Percentiles rank a stretch among this genome's conserved stretches.
phyloP scores from a whole-genome alignment of 2,888 invertebrate genomes.

The Timema cristinae region DNA sequence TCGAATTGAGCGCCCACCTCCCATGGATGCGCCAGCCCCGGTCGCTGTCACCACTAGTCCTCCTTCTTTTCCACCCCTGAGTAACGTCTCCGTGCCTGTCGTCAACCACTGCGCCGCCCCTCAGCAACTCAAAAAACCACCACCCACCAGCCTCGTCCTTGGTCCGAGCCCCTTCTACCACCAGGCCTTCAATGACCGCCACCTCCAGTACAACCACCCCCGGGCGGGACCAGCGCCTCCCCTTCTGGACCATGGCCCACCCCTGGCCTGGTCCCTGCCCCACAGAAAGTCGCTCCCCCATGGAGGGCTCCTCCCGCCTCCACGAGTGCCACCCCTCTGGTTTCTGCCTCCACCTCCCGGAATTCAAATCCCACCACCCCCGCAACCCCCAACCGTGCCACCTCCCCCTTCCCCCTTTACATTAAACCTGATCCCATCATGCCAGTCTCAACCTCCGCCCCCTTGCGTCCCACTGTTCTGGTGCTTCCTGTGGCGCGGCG shows the following conservation, averaged over 20 bases:
- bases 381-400: slow-evolving; percentile 19
- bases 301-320: slow-evolving; percentile 15
- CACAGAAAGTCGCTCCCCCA: slow-evolving; percentile 13
- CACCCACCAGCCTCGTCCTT: slow-evolving; percentile 31
- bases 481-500: slow-evolving; percentile 29
- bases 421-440: slow-evolving; percentile 37
- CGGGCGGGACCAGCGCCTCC: slow-evolving; percentile 13
- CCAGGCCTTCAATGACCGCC: slow-evolving; percentile 33
- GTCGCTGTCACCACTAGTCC: slow-evolving; percentile 16
- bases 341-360: slow-evolving; percentile 5
- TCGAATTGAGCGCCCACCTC: not conserved
- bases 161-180: slow-evolving; percentile 45
- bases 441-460: slow-evolving; percentile 12
- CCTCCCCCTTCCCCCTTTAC: slow-evolving; percentile 52
- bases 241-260: slow-evolving; percentile 24
- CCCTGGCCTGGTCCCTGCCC: slow-evolving; percentile 15
- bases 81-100: not conserved
- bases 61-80: slow-evolving; percentile 15
- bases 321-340: slow-evolving; percentile 5
- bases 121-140: slow-evolving; percentile 18
- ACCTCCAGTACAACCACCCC: slow-evolving; percentile 23
- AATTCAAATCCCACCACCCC: slow-evolving; percentile 20
- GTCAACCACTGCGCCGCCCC: not conserved
- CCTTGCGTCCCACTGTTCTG: slow-evolving; percentile 6
- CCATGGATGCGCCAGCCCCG: slow-evolving; percentile 22